These are phyloP conservation scores for Rhabditoides inermis DNA, from an alignment of 2,888 invertebrate species.

Conservation along the genomic window DNA sequence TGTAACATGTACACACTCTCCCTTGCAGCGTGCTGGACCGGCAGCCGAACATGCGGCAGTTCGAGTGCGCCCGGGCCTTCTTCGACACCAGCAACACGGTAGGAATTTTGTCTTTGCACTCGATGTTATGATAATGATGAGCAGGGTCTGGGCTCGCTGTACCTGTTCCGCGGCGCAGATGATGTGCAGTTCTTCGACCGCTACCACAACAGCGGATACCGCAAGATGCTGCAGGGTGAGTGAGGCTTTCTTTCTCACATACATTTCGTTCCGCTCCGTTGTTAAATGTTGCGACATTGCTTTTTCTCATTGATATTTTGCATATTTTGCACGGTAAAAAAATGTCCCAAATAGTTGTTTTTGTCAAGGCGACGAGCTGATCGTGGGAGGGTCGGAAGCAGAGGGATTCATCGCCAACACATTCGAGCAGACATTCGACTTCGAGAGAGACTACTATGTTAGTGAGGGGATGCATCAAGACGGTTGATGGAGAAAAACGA, in stretches of 20 bases:
- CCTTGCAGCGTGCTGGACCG: constrained; percentile 28
- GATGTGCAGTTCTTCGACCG: constrained; percentile 29
- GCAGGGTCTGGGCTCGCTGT: constrained; percentile 37
- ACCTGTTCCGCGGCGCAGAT: constrained; percentile 23
- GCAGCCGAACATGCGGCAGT: constrained; percentile 24
- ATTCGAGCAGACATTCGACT: constrained; percentile 25
- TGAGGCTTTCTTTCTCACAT: too few relatives aligned
- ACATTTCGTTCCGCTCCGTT: constrained; percentile 18
- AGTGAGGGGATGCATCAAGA: too few relatives aligned
- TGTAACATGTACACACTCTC: too few relatives aligned
- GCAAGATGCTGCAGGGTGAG: constrained; percentile 12
- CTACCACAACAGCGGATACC: constrained; percentile 32
- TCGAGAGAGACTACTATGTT: constrained; percentile 29
- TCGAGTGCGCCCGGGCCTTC: constrained; percentile 26
- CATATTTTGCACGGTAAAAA: background rate
- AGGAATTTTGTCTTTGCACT: background rate
- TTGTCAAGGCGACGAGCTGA: constrained; percentile 8
- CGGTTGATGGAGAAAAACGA: too few relatives aligned
- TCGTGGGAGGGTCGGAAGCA: constrained; percentile 12
- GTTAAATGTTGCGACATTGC: constrained; percentile 3
- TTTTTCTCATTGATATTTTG: background rate
- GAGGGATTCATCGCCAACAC: constrained; percentile 34
- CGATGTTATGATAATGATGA: background rate
- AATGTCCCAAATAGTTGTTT: background rate
- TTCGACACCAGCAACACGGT: constrained; percentile 33